Conservation (phyloP, 2,888 invertebrate genomes). For the Sericinus montela region DNA sequence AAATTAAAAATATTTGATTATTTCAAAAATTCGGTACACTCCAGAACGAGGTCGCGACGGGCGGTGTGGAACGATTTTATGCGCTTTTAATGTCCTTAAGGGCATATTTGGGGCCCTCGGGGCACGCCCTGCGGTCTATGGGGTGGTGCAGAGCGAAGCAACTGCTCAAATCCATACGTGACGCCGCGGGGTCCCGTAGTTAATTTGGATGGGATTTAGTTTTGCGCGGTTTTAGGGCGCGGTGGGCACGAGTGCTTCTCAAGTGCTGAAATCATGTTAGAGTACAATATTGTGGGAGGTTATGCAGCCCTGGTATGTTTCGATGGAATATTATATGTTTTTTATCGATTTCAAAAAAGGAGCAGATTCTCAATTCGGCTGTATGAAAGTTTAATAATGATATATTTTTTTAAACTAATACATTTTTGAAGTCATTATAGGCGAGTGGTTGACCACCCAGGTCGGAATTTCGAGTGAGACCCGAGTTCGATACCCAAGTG, state of each 20-base stretch:
- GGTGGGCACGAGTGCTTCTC: conserved; percentile 25
- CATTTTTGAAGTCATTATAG: no score
- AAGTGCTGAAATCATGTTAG: conserved; percentile 16
- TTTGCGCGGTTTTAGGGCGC: conserved; percentile 31
- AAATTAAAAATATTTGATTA: conserved; percentile 11
- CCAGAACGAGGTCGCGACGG: conserved; percentile 31
- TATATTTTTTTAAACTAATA: no score
- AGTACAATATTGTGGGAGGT: neutral
- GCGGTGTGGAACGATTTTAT: conserved; percentile 33
- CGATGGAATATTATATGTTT: no score
- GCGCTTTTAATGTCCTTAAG: conserved; percentile 45
- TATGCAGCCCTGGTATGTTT: neutral
- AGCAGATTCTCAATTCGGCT: no score
- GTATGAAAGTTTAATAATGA: no score
- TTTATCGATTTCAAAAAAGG: no score
- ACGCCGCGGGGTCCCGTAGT: conserved; percentile 38
- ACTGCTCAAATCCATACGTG: conserved; percentile 48
- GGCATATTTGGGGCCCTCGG: conserved; percentile 53
- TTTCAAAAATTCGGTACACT: conserved; percentile 16
- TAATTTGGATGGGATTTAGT: conserved; percentile 25
- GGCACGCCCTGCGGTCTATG: conserved; percentile 66
- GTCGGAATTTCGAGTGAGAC: no score
- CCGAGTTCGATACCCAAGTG: no score
- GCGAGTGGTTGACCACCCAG: no score
- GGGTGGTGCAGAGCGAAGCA: conserved; percentile 34